Evolutionary conservation across 64 coral and sea anemone genomes (phyloP).

Genomic region (Trachythela sp.): DNA sequence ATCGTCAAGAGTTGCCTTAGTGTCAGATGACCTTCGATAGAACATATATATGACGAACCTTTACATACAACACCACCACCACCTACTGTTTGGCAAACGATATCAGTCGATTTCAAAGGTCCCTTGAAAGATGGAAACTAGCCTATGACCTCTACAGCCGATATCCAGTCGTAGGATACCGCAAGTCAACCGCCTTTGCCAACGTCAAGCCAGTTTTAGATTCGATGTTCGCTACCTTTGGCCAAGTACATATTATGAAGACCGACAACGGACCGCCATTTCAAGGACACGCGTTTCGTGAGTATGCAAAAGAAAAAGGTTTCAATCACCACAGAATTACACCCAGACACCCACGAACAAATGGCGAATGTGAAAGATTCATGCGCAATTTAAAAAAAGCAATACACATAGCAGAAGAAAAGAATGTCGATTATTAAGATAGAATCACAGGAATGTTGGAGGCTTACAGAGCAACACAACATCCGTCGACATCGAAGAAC

Average conservation of each 20-base stretch:
- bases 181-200: not conserved
- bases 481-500: too few species aligned
- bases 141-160: not conserved
- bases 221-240: too few species aligned
- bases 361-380: not conserved
- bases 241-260: too few species aligned
- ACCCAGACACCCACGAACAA: not conserved
- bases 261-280: too few species aligned
- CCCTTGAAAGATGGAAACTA: not conserved
- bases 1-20: not conserved
- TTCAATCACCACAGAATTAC: not conserved
- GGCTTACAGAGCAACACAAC: too few species aligned
- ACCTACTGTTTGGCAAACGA: not conserved
- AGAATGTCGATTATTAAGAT: too few species aligned
- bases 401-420: too few species aligned
- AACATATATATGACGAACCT: conserved; percentile 14
- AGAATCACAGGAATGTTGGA: too few species aligned
- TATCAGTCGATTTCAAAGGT: not conserved
- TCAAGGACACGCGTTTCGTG: too few species aligned
- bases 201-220: not conserved
- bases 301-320: not conserved
- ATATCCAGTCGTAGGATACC: not conserved
- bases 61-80: not conserved
- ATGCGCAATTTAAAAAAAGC: too few species aligned
- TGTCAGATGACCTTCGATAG: not conserved